Evolutionary conservation across 2,113 vertebrate genomes (phyloP), one percentile per base, ranked within the genome.

Genomic region (Cricetomys ansorgei): DNA sequence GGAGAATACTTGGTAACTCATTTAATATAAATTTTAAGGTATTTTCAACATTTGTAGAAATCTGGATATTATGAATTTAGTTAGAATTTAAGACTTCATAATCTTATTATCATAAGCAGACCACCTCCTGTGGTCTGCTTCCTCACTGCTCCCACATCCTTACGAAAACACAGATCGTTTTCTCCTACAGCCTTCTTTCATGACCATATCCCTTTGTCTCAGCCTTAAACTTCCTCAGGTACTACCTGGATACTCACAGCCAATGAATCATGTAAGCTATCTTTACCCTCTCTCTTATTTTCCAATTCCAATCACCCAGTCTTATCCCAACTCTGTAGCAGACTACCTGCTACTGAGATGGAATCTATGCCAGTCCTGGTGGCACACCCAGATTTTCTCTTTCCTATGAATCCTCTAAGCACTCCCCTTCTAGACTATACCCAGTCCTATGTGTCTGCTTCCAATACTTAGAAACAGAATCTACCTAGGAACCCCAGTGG

Each of bases 21-120:
- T 55, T 72, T 15, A 88, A n/a, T 50, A 31, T 73, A 88, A 95
- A 31, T 3, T 65, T 55, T 83, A 31, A 73, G 48, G 7, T 7
- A 79, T 73, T 29, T 69, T 91, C 5, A 84, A 76, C 15, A 7
- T 40, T 90, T 94, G 10, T 62, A 89, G 59, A 92, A 94, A 89
- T 69, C 40, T 85, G 37, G 73, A 31, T 89, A 45, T 16, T 70
- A 59, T 34, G 3, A 3, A 81, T 5, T 83, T 73, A 92, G 5
- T 15, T 19, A 67, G 27, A 91, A 53, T 86, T 76, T 59, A 80
- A 64, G 11, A 72, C n/a, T 81, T 45, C 31, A 76, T 53, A 67
- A 77, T 50, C 94, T 70, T 91, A 79, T 85, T 37, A 91, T 91
- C 40, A 81, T 77, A 25, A 89, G 10, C 21, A 80, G 19, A 55